Evolutionary conservation across 2,113 vertebrate genomes (phyloP).

Genomic region (Lipophrys pholis): DNA sequence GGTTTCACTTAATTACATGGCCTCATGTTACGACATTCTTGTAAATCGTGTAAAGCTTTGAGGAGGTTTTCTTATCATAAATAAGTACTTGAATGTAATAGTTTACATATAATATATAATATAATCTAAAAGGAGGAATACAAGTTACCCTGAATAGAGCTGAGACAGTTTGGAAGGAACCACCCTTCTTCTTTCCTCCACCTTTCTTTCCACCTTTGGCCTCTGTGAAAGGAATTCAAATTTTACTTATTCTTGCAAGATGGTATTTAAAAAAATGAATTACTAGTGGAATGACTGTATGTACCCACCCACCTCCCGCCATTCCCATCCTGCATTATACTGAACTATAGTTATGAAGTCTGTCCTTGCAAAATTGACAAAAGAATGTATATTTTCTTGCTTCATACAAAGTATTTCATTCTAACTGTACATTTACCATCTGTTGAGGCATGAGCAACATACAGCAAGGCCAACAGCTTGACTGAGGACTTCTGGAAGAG

Average conservation of each 20-base stretch:
- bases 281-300: neutral
- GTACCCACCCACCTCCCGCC: too few relatives aligned
- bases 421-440: constrained; percentile 48
- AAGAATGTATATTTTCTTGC: neutral
- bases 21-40: too few relatives aligned
- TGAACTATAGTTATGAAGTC: too few relatives aligned
- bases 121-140: neutral
- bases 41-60: too few relatives aligned
- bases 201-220: constrained; percentile 80
- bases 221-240: constrained; percentile 5
- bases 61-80: too few relatives aligned
- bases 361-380: too few relatives aligned
- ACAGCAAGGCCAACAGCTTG: constrained; percentile 61
- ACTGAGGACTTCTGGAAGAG: constrained; percentile 78
- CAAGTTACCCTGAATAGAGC: constrained; percentile 88
- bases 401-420: neutral
- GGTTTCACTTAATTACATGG: too few relatives aligned
- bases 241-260: neutral
- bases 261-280: neutral
- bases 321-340: too few relatives aligned
- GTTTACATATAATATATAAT: too few relatives aligned
- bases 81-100: too few relatives aligned
- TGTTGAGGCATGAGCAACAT: constrained; percentile 37
- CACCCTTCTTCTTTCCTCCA: constrained; percentile 91
- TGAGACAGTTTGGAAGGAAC: constrained; percentile 94